phyloP scores from a whole-genome alignment of 2,888 invertebrate genomes.

The Odontocerum albicorne region DNA sequence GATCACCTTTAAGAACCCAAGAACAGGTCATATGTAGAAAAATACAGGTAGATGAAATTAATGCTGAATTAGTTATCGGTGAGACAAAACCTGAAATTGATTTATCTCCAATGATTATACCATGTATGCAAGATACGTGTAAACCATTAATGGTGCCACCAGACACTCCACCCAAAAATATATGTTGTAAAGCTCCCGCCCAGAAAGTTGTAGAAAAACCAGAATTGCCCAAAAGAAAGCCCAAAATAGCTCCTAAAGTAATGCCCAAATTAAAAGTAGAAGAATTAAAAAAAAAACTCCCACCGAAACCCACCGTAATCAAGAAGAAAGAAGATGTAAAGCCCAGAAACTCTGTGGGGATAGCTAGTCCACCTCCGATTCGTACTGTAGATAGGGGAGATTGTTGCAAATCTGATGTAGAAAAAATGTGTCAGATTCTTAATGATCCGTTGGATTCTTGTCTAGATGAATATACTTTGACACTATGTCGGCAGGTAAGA shows the following conservation, averaged over 20 bases:
- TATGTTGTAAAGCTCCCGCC: too few species aligned
- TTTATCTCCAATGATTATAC: too few species aligned
- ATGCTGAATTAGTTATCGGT: too few species aligned
- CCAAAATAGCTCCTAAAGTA: constrained; percentile 21
- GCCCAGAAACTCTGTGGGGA: not conserved
- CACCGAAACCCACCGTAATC: not conserved
- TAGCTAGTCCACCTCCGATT: not conserved
- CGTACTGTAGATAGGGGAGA: constrained; percentile 8
- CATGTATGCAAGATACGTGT: too few species aligned
- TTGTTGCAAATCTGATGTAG: not conserved
- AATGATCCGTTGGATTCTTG: constrained; percentile 8
- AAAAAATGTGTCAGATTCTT: constrained; percentile 9
- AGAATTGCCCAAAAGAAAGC: constrained; percentile 31
- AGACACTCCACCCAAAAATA: too few species aligned
- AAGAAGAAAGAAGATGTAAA: constrained; percentile 2
- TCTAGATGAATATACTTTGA: constrained; percentile 9
- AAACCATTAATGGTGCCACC: too few species aligned
- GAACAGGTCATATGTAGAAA: too few species aligned
- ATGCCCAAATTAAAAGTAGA: constrained; percentile 7
- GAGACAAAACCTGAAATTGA: too few species aligned
- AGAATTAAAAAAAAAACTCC: constrained; percentile 9
- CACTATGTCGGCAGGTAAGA: constrained; percentile 19
- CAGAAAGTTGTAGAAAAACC: constrained; percentile 24
- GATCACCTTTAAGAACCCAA: too few species aligned
- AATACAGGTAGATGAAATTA: too few species aligned